Evolutionary conservation across 2,888 invertebrate genomes (phyloP).

Genomic region (Eurytoma adleriae): DNA sequence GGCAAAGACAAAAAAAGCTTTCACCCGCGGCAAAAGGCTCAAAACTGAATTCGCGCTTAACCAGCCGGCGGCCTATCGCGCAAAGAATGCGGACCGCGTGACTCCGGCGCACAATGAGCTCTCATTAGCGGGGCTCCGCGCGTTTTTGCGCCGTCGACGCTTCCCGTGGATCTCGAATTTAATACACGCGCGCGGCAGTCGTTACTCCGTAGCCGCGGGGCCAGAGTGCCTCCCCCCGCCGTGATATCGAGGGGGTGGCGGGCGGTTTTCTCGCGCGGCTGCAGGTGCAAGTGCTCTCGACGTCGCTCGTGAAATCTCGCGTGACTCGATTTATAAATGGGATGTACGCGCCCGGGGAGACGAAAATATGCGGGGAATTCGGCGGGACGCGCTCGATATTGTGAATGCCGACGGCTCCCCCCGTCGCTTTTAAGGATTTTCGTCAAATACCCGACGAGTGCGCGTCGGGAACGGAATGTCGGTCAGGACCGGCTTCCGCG

Average conservation of each 20-base stretch:
- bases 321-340: conserved; percentile 23
- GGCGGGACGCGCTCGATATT: not conserved
- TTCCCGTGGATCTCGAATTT: conserved; percentile 35
- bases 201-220: conserved; percentile 28
- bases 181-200: conserved; percentile 18
- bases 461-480: not conserved
- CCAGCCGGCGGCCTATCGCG: not conserved
- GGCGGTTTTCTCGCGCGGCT: not conserved
- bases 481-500: not conserved
- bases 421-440: not conserved
- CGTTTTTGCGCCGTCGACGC: conserved; percentile 19
- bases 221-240: not conserved
- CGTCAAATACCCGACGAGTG: not conserved
- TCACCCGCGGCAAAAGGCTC: too few species aligned
- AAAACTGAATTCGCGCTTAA: not conserved
- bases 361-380: not conserved
- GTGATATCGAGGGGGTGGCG: not conserved
- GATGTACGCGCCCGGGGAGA: not conserved
- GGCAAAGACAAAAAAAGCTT: too few species aligned
- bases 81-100: conserved; percentile 37
- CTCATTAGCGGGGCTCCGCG: conserved; percentile 33
- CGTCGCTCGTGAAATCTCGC: conserved; percentile 3
- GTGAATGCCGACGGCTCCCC: not conserved
- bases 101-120: conserved; percentile 31
- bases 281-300: not conserved